Conservation (phyloP, 1,140 invertebrate genomes). For the Fragariocoptes setiger region DNA sequence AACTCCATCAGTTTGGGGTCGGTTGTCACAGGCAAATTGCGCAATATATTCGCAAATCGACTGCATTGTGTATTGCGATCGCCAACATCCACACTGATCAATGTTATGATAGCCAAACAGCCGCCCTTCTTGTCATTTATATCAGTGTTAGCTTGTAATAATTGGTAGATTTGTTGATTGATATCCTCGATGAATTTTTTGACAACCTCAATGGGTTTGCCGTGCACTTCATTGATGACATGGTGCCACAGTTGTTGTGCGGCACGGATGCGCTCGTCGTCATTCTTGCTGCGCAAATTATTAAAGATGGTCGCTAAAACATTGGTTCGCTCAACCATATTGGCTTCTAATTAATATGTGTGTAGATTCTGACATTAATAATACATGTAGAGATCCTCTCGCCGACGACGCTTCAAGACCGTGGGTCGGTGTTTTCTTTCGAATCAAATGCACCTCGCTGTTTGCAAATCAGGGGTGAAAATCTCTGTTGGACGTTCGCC, state of each 20-base stretch:
- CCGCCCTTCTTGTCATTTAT: constrained; percentile 80
- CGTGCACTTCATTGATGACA: constrained; percentile 62
- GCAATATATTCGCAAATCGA: constrained; percentile 64
- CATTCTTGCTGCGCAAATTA: constrained; percentile 55
- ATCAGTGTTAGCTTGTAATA: constrained; percentile 60
- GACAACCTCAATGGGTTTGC: constrained; percentile 63
- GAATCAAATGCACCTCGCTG: no score
- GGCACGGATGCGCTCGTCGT: constrained; percentile 46
- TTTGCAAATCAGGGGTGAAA: no score
- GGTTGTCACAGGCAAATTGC: constrained; percentile 43
- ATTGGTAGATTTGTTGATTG: constrained; percentile 75
- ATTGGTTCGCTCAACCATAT: neutral
- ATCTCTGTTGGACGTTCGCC: no score
- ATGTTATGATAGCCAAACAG: constrained; percentile 65
- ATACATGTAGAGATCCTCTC: no score
- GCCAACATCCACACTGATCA: constrained; percentile 66
- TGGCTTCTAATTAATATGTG: no score
- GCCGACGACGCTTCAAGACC: no score
- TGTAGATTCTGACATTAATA: no score
- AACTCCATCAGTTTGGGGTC: constrained; percentile 78
- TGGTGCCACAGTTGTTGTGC: constrained; percentile 58
- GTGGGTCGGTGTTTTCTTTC: no score
- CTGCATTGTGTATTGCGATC: constrained; percentile 60
- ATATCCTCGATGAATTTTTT: constrained; percentile 70
- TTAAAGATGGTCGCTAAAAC: constrained; percentile 26